Conservation (phyloP, 2,888 invertebrate genomes). For the Nomada ferruginata region DNA sequence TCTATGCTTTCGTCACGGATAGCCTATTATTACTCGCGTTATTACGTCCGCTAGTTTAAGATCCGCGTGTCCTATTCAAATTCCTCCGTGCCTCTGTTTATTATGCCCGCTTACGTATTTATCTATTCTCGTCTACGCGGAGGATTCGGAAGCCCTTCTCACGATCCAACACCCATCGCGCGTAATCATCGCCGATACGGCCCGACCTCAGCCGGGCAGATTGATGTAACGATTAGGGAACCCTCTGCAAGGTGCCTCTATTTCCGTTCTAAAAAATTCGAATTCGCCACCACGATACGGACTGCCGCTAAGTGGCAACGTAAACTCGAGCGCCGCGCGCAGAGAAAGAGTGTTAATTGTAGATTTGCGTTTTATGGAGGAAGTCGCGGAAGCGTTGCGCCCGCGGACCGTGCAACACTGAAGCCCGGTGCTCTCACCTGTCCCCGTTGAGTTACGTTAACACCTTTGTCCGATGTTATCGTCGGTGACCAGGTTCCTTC, state of each 20-base stretch:
- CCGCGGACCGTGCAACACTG: slow-evolving; percentile 33
- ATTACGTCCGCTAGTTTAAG: slow-evolving; percentile 20
- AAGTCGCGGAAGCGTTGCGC: slow-evolving; percentile 63
- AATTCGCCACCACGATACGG: neutral
- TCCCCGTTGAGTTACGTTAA: slow-evolving; percentile 72
- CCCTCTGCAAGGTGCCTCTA: neutral
- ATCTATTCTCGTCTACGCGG: neutral
- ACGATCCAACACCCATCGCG: neutral
- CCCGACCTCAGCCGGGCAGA: slow-evolving; percentile 7
- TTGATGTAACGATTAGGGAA: slow-evolving; percentile 17
- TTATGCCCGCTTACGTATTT: neutral
- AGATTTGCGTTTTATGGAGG: slow-evolving; percentile 80
- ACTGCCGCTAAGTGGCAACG: slow-evolving; percentile 67
- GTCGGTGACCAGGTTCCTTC: slow-evolving; percentile 65
- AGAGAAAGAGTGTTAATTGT: slow-evolving; percentile 77
- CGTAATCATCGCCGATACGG: slow-evolving; percentile 26
- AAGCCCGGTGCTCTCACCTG: slow-evolving; percentile 69
- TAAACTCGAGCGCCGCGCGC: slow-evolving; percentile 62
- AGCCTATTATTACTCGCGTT: slow-evolving; percentile 24
- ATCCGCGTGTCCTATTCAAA: neutral
- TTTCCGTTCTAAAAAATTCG: neutral
- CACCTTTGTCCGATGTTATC: slow-evolving; percentile 79
- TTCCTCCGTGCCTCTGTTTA: no score
- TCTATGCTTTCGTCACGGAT: slow-evolving; percentile 22
- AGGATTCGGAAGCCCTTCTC: neutral